Base-by-base conservation (phyloP, 2,113 vertebrate genomes). In the Rostratula benghalensis region DNA sequence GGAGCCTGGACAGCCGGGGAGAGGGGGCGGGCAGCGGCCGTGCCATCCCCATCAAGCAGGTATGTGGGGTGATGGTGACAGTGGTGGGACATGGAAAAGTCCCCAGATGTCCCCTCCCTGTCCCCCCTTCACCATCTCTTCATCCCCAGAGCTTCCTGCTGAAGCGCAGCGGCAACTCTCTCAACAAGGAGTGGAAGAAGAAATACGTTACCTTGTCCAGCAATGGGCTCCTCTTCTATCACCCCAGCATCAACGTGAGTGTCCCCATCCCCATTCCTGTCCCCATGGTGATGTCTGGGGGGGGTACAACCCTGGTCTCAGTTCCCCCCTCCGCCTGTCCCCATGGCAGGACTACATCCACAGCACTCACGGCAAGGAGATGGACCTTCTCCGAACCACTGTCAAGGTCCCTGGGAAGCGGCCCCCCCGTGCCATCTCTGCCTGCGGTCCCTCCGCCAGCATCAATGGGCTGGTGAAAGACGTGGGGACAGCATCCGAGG, bases 131-230 rank as follows among this genome's bases (percentile, higher is more conserved):
- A 70, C 70, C 0, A 31, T 5, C 69, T 91, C 73, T n/a, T 14
- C 30, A 24, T 57, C 91, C 69, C 76, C 97, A 99, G 99, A 98
- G 99, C 95, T 98, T 99, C 95, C 96, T 99, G 67, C 98, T 99
- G 97, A 99, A 99, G 96, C 98, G 99, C 79, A 99, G 99, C 10
- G 99, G 99, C 33, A 99, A 99, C 94, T 99, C 99, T 82, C 98
- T 99, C 95, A 99, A 99, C 94, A 99, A 99, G 97, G 99, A 99
- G 95, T 99, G 99, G 99, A 99, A 99, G 98, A 99, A 99, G 98
- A 99, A 99, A 71, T 99, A 98, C 2, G 99, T 99, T 68, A 99
- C 99, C 5, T 95, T 99, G 92, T 98, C 98, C 89, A 99, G 98
- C 97, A 99, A 99, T 0, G 99, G 99, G 80, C 98, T 99, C 39